Evolutionary conservation across 1,140 invertebrate species (phyloP).

Genomic region (Daktulosphaira vitifoliae): DNA sequence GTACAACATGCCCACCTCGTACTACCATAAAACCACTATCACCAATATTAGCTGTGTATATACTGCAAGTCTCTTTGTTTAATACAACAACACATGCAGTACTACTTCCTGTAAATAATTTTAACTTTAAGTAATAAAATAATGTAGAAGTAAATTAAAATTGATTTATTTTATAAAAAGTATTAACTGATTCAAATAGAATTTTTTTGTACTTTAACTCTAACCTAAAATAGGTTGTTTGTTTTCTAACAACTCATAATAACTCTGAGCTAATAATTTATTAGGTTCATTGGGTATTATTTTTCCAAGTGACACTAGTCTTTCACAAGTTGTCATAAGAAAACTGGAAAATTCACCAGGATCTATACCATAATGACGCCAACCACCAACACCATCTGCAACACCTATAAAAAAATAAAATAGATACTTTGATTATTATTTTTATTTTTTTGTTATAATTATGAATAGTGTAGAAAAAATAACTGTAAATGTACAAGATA

Average conservation of each 20-base stretch:
- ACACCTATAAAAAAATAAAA: slow-evolving; percentile 59
- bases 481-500: no score
- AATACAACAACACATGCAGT: slow-evolving; percentile 93
- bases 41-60: slow-evolving; percentile 96
- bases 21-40: slow-evolving; percentile 95
- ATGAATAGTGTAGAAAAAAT: no score
- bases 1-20: slow-evolving; percentile 72
- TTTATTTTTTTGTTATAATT: no score
- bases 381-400: slow-evolving; percentile 56
- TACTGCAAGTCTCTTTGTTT: slow-evolving; percentile 74
- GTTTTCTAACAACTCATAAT: slow-evolving; percentile 82
- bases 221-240: slow-evolving; percentile 86
- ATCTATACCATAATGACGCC: slow-evolving; percentile 36
- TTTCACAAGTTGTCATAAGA: slow-evolving; percentile 88
- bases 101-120: slow-evolving; percentile 67
- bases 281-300: slow-evolving; percentile 79
- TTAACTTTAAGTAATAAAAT: neutral
- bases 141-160: neutral
- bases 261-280: slow-evolving; percentile 76
- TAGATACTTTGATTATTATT: neutral
- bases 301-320: slow-evolving; percentile 76
- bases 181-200: no score
- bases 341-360: slow-evolving; percentile 89
- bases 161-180: neutral
- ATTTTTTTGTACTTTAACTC: slow-evolving; percentile 31